Percentiles rank a stretch among this genome's conserved stretches.
Evolutionary conservation across 2,797 vertebrate species (phyloP).

Genomic region (Psittacula derbiana): DNA sequence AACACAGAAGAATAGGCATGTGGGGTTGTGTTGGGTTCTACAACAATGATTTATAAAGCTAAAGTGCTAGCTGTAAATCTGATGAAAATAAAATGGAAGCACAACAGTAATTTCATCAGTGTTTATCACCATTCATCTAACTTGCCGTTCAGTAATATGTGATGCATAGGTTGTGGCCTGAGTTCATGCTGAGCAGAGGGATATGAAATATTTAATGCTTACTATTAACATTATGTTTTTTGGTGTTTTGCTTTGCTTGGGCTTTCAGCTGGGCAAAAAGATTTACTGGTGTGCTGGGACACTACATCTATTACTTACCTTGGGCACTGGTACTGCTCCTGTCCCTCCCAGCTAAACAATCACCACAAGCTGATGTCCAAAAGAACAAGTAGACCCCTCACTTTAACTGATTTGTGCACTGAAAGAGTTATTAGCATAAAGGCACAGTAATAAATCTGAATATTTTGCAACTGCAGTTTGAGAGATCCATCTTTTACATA

Average conservation of each 20-base stretch:
- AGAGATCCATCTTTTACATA: background rate
- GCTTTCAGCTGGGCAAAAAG: background rate
- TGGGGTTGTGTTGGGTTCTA: background rate
- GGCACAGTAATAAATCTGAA: background rate
- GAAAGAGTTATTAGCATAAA: background rate
- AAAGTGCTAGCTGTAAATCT: background rate
- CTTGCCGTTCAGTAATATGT: background rate
- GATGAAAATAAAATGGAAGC: background rate
- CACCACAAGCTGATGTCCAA: background rate
- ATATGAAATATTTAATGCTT: background rate
- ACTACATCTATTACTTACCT: background rate
- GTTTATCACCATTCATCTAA: background rate
- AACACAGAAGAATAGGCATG: background rate
- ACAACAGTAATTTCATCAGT: background rate
- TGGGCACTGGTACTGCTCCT: background rate
- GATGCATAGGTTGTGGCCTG: background rate
- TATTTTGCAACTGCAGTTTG: background rate
- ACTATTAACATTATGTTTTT: background rate
- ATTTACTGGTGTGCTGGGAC: too few species aligned
- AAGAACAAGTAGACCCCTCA: background rate
- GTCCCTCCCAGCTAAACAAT: background rate
- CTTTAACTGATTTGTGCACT: background rate
- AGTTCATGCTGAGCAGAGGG: background rate
- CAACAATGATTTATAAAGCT: background rate
- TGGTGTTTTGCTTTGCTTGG: background rate